Conservation (phyloP, 1,140 invertebrate genomes). For the Drosophila trapezifrons region DNA sequence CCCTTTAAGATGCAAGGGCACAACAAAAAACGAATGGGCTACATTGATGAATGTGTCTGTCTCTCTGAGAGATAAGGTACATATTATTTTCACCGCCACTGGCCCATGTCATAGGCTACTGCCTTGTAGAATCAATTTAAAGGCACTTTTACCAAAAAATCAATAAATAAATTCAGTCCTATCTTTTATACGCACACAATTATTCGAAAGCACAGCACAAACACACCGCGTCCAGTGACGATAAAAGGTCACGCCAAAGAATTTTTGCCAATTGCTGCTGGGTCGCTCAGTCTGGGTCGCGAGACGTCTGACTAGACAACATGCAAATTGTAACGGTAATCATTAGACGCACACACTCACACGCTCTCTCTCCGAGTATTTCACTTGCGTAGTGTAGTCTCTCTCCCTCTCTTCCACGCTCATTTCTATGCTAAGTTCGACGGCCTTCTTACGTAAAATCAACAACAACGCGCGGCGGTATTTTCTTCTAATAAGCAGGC, state of each 20-base stretch:
- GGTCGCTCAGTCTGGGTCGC: slow-evolving; percentile 77
- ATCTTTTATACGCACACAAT: slow-evolving; percentile 1
- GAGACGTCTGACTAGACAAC: slow-evolving; percentile 78
- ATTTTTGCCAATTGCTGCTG: slow-evolving; percentile 71
- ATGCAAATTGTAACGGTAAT: slow-evolving; percentile 81
- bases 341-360: slow-evolving; percentile 61
- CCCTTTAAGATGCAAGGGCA: not conserved
- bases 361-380: slow-evolving; percentile 37
- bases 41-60: no score
- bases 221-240: slow-evolving; percentile 26
- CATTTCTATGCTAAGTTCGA: slow-evolving; percentile 70
- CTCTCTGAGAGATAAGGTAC: not conserved
- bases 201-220: not conserved
- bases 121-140: slow-evolving; percentile 26
- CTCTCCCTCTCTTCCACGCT: slow-evolving; percentile 22
- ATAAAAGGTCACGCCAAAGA: slow-evolving; percentile 70
- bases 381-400: slow-evolving; percentile 59
- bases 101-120: not conserved
- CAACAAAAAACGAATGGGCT: not conserved
- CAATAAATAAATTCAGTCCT: slow-evolving; percentile 2
- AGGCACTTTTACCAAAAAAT: slow-evolving; percentile 16
- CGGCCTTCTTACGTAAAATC: slow-evolving; percentile 81
- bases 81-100: not conserved
- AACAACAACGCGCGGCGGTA: slow-evolving; percentile 66
- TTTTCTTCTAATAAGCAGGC: slow-evolving; percentile 78